Percentiles rank a stretch among this genome's conserved stretches.
These are phyloP conservation scores for Mirounga angustirostris DNA, from an alignment of 2,113 vertebrate genomes.

Conservation along the genomic window DNA sequence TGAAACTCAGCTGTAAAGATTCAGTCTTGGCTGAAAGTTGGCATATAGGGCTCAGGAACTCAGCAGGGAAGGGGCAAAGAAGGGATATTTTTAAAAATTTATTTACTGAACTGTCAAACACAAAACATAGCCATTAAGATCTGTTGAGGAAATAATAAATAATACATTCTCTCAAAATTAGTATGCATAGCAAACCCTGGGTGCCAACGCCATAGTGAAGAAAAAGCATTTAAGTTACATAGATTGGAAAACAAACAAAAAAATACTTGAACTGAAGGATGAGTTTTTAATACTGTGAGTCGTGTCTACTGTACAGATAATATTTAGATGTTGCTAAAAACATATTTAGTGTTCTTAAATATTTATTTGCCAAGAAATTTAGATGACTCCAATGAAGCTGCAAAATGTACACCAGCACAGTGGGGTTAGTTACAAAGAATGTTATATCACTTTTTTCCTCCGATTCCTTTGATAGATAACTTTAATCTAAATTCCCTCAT, in stretches of 20 bases:
- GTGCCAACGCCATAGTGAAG: background rate
- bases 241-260: slow-evolving; percentile 10
- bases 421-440: slow-evolving; percentile 45
- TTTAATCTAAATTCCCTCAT: slow-evolving; percentile 78
- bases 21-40: slow-evolving; percentile 80
- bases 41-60: slow-evolving; percentile 25
- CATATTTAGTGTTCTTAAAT: slow-evolving; percentile 76
- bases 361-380: slow-evolving; percentile 75
- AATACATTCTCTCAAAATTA: slow-evolving; percentile 57
- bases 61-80: slow-evolving; percentile 53
- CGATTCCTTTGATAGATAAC: slow-evolving; percentile 74
- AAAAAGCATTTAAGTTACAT: background rate
- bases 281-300: slow-evolving; percentile 35
- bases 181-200: slow-evolving; percentile 40
- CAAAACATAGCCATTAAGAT: slow-evolving; percentile 50
- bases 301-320: slow-evolving; percentile 55
- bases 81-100: slow-evolving; percentile 53
- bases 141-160: slow-evolving; percentile 68
- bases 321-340: slow-evolving; percentile 71
- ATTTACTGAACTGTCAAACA: slow-evolving; percentile 70
- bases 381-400: slow-evolving; percentile 54
- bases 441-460: slow-evolving; percentile 27
- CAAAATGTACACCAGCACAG: slow-evolving; percentile 50
- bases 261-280: background rate
- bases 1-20: slow-evolving; percentile 85